Base-by-base conservation (phyloP, 2,113 vertebrate genomes). In the Entomyzon cyanotis region DNA sequence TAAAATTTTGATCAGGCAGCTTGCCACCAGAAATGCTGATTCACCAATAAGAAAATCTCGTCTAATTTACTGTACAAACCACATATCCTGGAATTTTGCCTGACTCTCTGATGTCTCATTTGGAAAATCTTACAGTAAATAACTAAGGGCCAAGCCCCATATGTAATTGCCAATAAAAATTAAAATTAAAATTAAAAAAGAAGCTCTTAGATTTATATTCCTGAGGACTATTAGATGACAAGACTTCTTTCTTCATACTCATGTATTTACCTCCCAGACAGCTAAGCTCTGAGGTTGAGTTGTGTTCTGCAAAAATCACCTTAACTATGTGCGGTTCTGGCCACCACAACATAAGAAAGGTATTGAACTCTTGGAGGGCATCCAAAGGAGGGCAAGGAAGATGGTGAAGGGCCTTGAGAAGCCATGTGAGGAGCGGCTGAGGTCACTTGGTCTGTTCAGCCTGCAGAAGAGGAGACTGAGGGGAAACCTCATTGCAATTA, bases 401-500 rank as follows among this genome's bases (percentile, higher is more conserved):
- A 12, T 10, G 14, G 16, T 31, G 17, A 27, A 64, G 14, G 5
- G 15, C 7, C 11, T 50, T 33, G 21, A 73, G 1, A 64, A 80
- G 5, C 6, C 5, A 0, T 3, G 2, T 25, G 12, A 65, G 37
- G 27, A 58, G 15, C 2, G 7, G 2, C 50, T 41, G 35, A 65
- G 11, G 35, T 31, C 35, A 31, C 35, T 49, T 37, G 14, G 2
- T 56, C 37, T 79, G 9, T 25, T 35, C 27, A 50, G 35, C 22
- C 18, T 65, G 50, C 11, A 56, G 24, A 10, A n/a, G 30, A 30
- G 19, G 11, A 56, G 21, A 15, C 14, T 10, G 30, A 88, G 13
- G 12, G 14, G 13, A 63, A 5, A 21, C 2, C 18, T 42, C 31
- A 11, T 0, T 7, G 10, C 19, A 28, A 2, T 31, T 50, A 2